Conservation (phyloP, 1,140 invertebrate species). For the Bombus pyrosoma region DNA sequence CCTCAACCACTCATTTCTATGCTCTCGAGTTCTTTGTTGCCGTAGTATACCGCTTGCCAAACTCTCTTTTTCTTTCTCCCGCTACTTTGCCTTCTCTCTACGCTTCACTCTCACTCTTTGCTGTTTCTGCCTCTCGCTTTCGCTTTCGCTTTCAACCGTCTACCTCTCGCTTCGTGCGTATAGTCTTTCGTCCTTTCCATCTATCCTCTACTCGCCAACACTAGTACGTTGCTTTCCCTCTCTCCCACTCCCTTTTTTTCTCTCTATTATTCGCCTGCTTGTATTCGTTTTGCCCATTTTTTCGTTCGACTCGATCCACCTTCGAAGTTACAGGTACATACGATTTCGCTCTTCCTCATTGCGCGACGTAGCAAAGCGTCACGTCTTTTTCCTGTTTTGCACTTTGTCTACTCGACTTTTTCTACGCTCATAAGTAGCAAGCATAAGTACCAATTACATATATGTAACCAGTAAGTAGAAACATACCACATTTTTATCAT, state of each 20-base stretch:
- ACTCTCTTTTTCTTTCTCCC: constrained; percentile 39
- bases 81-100: not conserved
- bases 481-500: not conserved
- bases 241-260: not conserved
- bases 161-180: constrained; percentile 20
- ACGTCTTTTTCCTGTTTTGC: not conserved
- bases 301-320: constrained; percentile 20
- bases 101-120: constrained; percentile 38
- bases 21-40: constrained; percentile 66
- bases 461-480: not conserved
- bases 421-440: not conserved
- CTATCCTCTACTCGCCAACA: constrained; percentile 2
- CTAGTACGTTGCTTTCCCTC: constrained; percentile 26
- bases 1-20: constrained; percentile 57
- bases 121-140: constrained; percentile 44
- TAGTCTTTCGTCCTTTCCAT: constrained; percentile 25
- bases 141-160: constrained; percentile 28
- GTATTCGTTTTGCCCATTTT: constrained; percentile 6
- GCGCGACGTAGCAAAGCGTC: not conserved
- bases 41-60: constrained; percentile 67
- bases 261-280: constrained; percentile 11
- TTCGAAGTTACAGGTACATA: constrained; percentile 49
- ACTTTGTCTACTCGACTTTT: not conserved
- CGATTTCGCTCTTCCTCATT: constrained; percentile 21
- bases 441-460: not conserved